Base-by-base conservation (phyloP, 2,113 vertebrate genomes). In the Orcinus orca region DNA sequence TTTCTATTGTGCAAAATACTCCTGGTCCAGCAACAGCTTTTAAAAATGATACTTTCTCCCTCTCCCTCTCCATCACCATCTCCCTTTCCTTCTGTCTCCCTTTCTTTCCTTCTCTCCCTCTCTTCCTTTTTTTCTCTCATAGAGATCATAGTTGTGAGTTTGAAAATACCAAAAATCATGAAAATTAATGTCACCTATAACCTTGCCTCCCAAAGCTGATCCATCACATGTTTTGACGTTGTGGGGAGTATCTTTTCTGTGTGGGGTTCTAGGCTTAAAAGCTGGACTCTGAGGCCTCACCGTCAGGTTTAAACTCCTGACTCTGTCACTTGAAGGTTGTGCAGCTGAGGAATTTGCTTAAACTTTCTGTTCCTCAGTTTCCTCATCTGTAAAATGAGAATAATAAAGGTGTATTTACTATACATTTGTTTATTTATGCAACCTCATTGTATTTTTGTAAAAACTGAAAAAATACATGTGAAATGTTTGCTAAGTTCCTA, bases 141-240 rank as follows among this genome's bases (percentile, higher is more conserved):
- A 68, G 21, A 55, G 58, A 17, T 29, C 33, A 9, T 53, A 62
- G n/a, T 83, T 41, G 68, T n/a, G 38, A 65, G 31, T 47, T 29
- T 26, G 44, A 79, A 79, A 91, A 67, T 26, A 14, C 4, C 20
- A 13, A 47, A 74, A 71, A 29, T 1, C 5, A n/a, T 31, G 29
- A 26, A 79, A n/a, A 20, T 71, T 47, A 50, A 29, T 53, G 14
- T n/a, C 11, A 38, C n/a, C 20, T 36, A 1, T 88, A 47, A n/a
- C 8, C 47, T 67, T 1, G 11, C 8, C 10, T 18, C 23, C 26
- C 47, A 11, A 29, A 33, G 67, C 26, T 21, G 20, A 36, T 4
- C 4, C 13, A 4, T 63, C 13, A 8, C 0, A 15, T 4, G 2
- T 3, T 36, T 38, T 58, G n/a, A 50, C 0, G 1, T 11, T 20